phyloP scores from a whole-genome alignment of 2,797 vertebrate genomes.

The Sparidentex hasta region DNA sequence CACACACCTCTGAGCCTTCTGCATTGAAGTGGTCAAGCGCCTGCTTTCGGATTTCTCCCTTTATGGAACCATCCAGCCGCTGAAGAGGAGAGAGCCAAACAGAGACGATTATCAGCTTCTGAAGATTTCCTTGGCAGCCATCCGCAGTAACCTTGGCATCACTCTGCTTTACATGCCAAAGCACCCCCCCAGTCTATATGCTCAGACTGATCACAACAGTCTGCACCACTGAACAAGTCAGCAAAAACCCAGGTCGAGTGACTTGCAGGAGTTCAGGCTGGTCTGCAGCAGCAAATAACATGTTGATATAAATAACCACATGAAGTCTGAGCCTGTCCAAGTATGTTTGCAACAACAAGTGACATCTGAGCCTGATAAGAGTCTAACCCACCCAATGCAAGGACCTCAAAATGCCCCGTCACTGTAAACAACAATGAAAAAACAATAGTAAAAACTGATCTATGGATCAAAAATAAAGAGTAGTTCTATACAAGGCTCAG shows the following conservation, averaged over 20 bases:
- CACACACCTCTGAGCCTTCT: constrained; percentile 96
- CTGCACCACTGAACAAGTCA: constrained; percentile 32
- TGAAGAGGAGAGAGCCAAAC: constrained; percentile 69
- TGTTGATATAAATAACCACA: constrained; percentile 90
- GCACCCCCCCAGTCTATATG: neutral
- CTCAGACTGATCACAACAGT: constrained; percentile 15
- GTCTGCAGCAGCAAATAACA: constrained; percentile 83
- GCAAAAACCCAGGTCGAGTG: constrained; percentile 47
- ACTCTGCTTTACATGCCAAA: constrained; percentile 11
- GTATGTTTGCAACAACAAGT: constrained; percentile 64
- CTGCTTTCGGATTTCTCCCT: constrained; percentile 98
- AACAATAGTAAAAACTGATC: constrained; percentile 6
- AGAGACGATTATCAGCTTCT: constrained; percentile 15
- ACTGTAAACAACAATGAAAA: constrained; percentile 41
- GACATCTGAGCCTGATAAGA: constrained; percentile 70
- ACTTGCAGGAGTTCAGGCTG: constrained; percentile 56
- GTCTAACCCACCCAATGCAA: constrained; percentile 33
- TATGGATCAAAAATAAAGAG: neutral
- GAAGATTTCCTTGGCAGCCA: constrained; percentile 8
- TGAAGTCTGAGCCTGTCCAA: constrained; percentile 61
- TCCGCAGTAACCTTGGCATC: constrained; percentile 16
- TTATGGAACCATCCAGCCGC: constrained; percentile 98
- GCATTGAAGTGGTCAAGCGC: constrained; percentile 99
- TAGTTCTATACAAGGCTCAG: neutral
- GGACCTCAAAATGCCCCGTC: constrained; percentile 17